Conservation (phyloP, 2,113 vertebrate species). For the Glaucidium brasilianum region DNA sequence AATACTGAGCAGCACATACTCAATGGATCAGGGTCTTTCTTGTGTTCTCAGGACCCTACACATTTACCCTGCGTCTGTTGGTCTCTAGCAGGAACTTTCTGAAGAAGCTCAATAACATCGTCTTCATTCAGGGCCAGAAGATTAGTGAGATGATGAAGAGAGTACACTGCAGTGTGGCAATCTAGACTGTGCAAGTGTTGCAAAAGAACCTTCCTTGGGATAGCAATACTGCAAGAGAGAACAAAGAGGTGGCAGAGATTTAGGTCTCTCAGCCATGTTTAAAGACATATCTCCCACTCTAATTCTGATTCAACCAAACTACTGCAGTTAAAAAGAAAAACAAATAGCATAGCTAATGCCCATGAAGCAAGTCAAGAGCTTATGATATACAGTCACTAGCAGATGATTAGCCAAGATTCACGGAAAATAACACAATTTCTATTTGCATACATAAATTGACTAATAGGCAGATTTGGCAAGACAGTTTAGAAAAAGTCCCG, state of each 20-base stretch:
- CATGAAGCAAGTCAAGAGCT: neutral
- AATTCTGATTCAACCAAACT: neutral
- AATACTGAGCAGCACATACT: neutral
- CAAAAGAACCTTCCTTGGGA: constrained; percentile 82
- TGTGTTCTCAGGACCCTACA: neutral
- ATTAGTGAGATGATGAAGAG: constrained; percentile 89
- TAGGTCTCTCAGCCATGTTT: neutral
- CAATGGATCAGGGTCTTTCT: neutral
- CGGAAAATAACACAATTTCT: neutral
- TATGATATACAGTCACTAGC: neutral
- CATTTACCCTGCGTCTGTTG: constrained; percentile 60
- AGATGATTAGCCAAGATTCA: neutral
- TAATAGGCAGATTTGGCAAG: neutral
- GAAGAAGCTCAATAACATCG: constrained; percentile 85
- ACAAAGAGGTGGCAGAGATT: neutral
- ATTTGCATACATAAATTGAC: neutral
- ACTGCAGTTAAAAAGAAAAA: neutral
- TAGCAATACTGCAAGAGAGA: constrained; percentile 61
- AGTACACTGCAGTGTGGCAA: constrained; percentile 88
- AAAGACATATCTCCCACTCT: neutral
- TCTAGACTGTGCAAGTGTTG: constrained; percentile 88
- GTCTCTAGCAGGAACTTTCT: constrained; percentile 72
- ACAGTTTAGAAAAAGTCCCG: neutral
- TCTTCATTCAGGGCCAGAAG: constrained; percentile 85
- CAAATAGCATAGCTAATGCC: neutral